A percentile compares a stretch with the other conserved stretches of the same genome.
phyloP scores from a whole-genome alignment of 2,888 invertebrate genomes.

The Coronaproctus castanopsis region DNA sequence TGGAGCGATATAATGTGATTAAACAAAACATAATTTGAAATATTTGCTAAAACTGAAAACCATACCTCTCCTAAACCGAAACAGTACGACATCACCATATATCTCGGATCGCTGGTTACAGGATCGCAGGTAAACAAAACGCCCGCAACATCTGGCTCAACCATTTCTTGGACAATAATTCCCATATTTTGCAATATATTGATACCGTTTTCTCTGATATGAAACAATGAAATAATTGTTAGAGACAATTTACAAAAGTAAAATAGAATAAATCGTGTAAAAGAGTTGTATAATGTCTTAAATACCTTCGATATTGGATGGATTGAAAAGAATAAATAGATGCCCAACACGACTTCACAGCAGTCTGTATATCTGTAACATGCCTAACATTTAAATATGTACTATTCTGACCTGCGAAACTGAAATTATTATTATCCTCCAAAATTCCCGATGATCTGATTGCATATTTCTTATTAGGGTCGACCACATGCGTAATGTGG shows the following conservation, averaged over 20 bases:
- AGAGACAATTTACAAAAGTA: not conserved
- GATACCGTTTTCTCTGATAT: constrained; percentile 48
- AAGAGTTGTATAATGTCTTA: not conserved
- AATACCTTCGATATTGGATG: constrained; percentile 51
- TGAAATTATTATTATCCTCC: constrained; percentile 59
- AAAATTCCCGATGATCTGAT: constrained; percentile 50
- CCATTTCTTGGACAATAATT: constrained; percentile 61
- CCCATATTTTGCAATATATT: constrained; percentile 45
- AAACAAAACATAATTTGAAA: too few relatives aligned
- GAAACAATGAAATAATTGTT: not conserved
- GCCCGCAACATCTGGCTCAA: constrained; percentile 45
- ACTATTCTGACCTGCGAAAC: constrained; percentile 67
- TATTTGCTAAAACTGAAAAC: not conserved
- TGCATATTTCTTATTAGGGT: constrained; percentile 26
- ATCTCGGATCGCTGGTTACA: constrained; percentile 41
- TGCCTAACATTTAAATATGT: constrained; percentile 47
- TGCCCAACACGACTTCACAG: constrained; percentile 56
- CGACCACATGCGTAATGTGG: constrained; percentile 20
- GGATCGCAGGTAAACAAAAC: constrained; percentile 69
- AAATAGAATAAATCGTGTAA: not conserved
- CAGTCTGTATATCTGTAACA: constrained; percentile 32
- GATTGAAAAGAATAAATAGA: constrained; percentile 58
- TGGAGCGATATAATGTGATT: too few relatives aligned
- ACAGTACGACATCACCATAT: constrained; percentile 53
- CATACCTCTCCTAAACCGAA: constrained; percentile 62